These are phyloP conservation scores for Tubulanus polymorphus DNA, from an alignment of 2,888 invertebrate genomes.

Conservation along the genomic window DNA sequence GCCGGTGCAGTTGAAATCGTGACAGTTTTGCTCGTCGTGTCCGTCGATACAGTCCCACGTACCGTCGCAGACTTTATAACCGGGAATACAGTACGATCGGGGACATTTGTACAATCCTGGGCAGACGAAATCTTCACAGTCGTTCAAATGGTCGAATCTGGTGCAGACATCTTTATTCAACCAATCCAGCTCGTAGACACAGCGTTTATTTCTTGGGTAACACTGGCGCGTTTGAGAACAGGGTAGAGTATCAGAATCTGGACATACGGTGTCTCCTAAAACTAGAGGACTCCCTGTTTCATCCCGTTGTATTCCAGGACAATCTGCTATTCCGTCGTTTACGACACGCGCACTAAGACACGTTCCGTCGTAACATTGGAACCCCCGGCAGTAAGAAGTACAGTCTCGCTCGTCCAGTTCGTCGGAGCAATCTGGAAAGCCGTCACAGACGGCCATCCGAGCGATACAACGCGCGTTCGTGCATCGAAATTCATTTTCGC, in stretches of 20 bases:
- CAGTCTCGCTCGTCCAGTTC: not conserved
- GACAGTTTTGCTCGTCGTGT: not conserved
- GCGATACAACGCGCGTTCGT: not conserved
- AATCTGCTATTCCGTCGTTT: not conserved
- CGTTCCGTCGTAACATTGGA: not conserved
- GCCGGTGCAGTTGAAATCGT: not conserved
- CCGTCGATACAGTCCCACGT: conserved; percentile 47
- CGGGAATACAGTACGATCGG: conserved; percentile 54
- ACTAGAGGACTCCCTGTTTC: not conserved
- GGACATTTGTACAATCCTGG: conserved; percentile 52
- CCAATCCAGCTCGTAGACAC: not conserved
- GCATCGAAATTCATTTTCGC: not conserved
- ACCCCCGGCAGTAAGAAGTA: not conserved
- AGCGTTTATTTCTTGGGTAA: not conserved
- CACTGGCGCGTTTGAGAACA: not conserved
- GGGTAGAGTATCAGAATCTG: not conserved
- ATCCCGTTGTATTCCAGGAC: not conserved
- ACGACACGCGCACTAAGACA: not conserved
- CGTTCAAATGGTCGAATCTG: conserved; percentile 50
- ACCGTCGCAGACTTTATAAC: conserved; percentile 50
- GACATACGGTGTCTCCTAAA: not conserved
- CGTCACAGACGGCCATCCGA: not conserved
- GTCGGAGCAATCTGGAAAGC: not conserved
- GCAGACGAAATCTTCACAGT: conserved; percentile 49
- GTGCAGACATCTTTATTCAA: conserved; percentile 28